Conservation (phyloP, 2,888 invertebrate genomes). For the Dione vanillae region DNA sequence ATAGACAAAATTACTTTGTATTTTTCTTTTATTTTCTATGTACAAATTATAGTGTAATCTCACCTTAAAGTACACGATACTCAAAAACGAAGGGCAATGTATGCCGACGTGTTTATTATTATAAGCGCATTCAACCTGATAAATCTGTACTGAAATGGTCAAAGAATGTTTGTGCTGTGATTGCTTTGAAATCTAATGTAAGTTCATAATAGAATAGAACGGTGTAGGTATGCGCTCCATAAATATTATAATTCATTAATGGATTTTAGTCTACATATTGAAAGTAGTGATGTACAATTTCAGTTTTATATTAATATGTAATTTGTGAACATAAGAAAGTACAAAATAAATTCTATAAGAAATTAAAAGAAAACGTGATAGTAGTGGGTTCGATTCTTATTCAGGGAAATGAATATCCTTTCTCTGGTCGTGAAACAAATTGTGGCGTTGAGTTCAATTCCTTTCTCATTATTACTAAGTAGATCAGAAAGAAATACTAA, state of each 20-base stretch:
- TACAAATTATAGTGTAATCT: conserved; percentile 41
- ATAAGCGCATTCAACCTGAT: conserved; percentile 46
- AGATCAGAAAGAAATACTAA: too few relatives aligned
- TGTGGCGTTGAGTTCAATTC: too few relatives aligned
- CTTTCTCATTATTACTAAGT: too few relatives aligned
- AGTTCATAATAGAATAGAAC: conserved; percentile 3
- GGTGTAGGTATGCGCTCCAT: neutral
- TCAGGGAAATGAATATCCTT: too few relatives aligned
- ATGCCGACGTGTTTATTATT: conserved; percentile 49
- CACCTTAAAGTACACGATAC: conserved; percentile 53
- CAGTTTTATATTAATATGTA: too few relatives aligned
- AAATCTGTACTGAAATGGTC: conserved; percentile 41
- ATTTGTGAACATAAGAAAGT: too few relatives aligned
- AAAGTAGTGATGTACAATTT: neutral
- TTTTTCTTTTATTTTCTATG: neutral
- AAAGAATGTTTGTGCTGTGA: conserved; percentile 37
- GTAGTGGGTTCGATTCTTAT: too few relatives aligned
- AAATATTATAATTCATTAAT: conserved; percentile 3
- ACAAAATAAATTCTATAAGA: too few relatives aligned
- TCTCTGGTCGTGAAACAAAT: too few relatives aligned
- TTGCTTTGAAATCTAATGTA: conserved; percentile 37
- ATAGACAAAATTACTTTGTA: too few relatives aligned
- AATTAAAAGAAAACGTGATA: too few relatives aligned
- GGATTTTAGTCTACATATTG: neutral
- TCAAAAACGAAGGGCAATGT: conserved; percentile 57